Evolutionary conservation across 2,888 invertebrate genomes (phyloP).

Genomic region (Drosophila mercatorum): DNA sequence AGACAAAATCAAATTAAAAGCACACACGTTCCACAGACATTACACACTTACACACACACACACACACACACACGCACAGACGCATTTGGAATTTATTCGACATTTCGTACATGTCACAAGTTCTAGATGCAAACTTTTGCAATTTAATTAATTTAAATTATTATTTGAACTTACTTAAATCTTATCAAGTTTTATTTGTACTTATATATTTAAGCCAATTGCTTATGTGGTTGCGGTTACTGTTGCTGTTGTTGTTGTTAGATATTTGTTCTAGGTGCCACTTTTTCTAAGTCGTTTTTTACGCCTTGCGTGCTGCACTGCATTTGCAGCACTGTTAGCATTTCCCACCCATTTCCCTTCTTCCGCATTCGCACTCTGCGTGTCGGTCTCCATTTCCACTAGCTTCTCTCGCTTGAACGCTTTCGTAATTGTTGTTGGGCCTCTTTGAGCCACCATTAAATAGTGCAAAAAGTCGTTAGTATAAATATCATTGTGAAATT

Average conservation of each 20-base stretch:
- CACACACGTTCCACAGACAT: slow-evolving; percentile 61
- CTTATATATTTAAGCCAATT: slow-evolving; percentile 40
- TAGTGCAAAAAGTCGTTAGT: slow-evolving; percentile 68
- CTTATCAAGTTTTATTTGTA: slow-evolving; percentile 37
- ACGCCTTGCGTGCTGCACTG: slow-evolving; percentile 53
- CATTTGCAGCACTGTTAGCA: slow-evolving; percentile 29
- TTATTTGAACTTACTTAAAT: slow-evolving; percentile 49
- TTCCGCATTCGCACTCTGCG: slow-evolving; percentile 58
- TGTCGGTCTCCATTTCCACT: slow-evolving; percentile 58
- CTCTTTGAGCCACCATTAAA: slow-evolving; percentile 48
- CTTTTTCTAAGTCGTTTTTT: slow-evolving; percentile 34
- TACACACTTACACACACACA: not conserved
- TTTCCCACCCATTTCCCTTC: slow-evolving; percentile 35
- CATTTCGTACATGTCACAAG: not conserved
- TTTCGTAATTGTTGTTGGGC: slow-evolving; percentile 42
- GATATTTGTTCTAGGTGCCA: slow-evolving; percentile 24
- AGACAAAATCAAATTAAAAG: slow-evolving; percentile 78
- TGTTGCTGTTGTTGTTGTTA: not conserved
- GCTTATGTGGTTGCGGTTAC: slow-evolving; percentile 10
- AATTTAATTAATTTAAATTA: slow-evolving; percentile 71
- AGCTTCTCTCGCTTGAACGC: slow-evolving; percentile 19
- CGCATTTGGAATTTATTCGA: slow-evolving; percentile 48
- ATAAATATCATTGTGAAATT: slow-evolving; percentile 70
- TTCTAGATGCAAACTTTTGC: slow-evolving; percentile 47
- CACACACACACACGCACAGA: not conserved